Evolutionary conservation across 2,888 invertebrate species (phyloP).

Genomic region (Thumatha senex): DNA sequence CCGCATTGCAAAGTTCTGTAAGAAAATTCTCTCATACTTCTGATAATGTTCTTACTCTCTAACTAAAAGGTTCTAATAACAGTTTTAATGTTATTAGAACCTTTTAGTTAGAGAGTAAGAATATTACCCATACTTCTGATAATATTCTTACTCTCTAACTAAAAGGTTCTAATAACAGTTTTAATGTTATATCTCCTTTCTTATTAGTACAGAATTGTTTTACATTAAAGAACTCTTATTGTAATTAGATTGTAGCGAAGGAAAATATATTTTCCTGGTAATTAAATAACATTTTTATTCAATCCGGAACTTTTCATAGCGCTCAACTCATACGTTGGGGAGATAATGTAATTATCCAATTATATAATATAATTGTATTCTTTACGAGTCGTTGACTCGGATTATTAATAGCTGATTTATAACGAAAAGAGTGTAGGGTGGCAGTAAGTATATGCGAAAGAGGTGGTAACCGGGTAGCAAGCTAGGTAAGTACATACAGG

Average conservation of each 20-base stretch:
- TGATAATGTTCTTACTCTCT: too few species aligned
- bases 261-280: conserved; percentile 20
- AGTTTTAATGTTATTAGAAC: too few species aligned
- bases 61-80: too few species aligned
- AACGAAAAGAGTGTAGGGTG: conserved; percentile 15
- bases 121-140: too few species aligned
- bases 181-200: too few species aligned
- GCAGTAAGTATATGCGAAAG: conserved; percentile 5
- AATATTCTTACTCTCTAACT: too few species aligned
- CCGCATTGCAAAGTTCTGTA: too few species aligned
- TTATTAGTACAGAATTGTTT: too few species aligned
- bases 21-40: too few species aligned
- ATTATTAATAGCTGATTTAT: conserved; percentile 26
- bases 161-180: too few species aligned
- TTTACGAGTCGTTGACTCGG: conserved; percentile 29
- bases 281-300: conserved; percentile 30
- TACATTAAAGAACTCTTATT: conserved; percentile 1
- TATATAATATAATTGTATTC: conserved; percentile 35
- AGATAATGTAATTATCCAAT: conserved; percentile 31
- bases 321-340: conserved; percentile 28
- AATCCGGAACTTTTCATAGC: conserved; percentile 18
- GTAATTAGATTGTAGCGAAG: conserved; percentile 4
- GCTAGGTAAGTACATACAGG: conserved; percentile 37
- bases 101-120: too few species aligned
- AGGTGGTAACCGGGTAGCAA: not conserved